Conservation (phyloP, 2,797 vertebrate species). For the Heliangelus exortis region DNA sequence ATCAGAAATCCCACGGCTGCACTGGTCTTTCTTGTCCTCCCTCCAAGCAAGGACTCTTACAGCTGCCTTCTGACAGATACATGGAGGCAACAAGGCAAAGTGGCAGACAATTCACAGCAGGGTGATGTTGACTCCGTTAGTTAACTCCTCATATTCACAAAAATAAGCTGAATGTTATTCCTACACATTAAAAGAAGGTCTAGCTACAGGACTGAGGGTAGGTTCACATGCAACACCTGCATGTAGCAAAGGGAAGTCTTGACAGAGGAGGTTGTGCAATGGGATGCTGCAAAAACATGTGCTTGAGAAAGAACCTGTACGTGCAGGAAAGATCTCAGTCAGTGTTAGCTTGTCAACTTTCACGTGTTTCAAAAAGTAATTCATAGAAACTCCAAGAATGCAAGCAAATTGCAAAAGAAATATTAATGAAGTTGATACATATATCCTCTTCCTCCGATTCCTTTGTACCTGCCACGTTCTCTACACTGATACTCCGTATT, state of each 20-base stretch:
- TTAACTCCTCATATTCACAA: background rate
- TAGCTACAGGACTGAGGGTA: background rate
- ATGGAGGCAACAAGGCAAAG: accelerated
- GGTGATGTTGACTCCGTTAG: background rate
- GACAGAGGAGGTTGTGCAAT: background rate
- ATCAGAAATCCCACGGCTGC: background rate
- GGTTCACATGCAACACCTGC: background rate
- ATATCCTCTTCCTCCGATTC: background rate
- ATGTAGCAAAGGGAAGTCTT: background rate
- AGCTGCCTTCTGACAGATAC: background rate
- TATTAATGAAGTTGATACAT: background rate
- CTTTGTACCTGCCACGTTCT: background rate
- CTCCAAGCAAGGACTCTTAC: background rate
- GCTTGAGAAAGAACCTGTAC: background rate
- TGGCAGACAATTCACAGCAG: background rate
- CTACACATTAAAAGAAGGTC: background rate
- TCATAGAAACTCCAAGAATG: background rate
- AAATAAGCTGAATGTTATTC: background rate
- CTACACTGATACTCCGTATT: background rate
- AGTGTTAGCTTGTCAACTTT: background rate
- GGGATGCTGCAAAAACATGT: background rate
- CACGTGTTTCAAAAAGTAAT: background rate
- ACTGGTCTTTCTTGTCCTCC: background rate
- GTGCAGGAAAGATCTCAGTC: background rate
- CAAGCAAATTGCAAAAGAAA: background rate